Evolutionary conservation across 1,140 invertebrate species (phyloP).

Genomic region (Frieseomelitta varia): DNA sequence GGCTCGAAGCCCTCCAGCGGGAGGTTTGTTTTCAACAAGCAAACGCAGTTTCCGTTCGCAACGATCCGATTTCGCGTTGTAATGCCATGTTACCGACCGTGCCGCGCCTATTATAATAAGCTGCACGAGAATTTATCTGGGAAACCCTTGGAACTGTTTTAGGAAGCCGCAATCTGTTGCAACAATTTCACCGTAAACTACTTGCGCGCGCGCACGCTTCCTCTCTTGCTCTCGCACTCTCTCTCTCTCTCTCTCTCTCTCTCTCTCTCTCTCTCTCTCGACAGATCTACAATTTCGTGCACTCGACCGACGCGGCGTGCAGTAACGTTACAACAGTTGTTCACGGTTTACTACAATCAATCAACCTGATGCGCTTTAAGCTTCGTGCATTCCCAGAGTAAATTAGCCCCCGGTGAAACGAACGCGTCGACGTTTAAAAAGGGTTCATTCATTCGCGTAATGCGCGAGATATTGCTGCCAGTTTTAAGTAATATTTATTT

Average conservation of each 20-base stretch:
- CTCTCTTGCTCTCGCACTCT: too few relatives aligned
- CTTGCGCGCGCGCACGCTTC: too few relatives aligned
- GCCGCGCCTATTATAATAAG: not conserved
- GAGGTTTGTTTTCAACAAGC: slow-evolving; percentile 12
- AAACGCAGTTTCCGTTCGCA: not conserved
- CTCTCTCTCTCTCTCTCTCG: not conserved
- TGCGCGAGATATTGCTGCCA: not conserved
- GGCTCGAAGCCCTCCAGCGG: rapidly evolving
- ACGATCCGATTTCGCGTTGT: not conserved
- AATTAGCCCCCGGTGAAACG: not conserved
- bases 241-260: too few relatives aligned
- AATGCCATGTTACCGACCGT: not conserved
- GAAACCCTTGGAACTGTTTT: slow-evolving; percentile 27
- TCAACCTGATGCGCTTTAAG: not conserved
- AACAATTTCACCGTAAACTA: slow-evolving; percentile 30
- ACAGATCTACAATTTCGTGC: slow-evolving; percentile 14
- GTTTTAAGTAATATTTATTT: not conserved
- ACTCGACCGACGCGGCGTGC: not conserved
- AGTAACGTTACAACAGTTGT: not conserved
- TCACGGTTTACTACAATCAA: slow-evolving; percentile 7
- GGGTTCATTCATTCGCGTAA: not conserved
- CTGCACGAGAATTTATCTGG: slow-evolving; percentile 21
- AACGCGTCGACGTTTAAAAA: not conserved
- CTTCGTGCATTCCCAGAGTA: not conserved
- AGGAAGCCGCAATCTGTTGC: slow-evolving; percentile 42